Evolutionary conservation across 2,888 invertebrate genomes (phyloP), one percentile per base, ranked within the genome.

Genomic region (Cataglyphis altisquamis): DNA sequence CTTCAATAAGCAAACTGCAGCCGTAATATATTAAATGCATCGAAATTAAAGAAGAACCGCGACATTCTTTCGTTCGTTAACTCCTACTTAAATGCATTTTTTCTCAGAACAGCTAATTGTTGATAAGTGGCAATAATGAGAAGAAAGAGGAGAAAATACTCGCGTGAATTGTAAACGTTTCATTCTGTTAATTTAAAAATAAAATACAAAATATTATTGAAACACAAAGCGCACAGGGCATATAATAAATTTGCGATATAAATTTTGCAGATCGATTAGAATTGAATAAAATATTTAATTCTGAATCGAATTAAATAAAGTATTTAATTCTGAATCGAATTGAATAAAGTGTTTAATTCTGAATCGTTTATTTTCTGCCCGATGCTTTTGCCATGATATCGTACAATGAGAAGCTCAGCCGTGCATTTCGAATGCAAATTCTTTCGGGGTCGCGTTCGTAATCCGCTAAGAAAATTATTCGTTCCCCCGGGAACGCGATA

Each of bases 361-460:
- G 29, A 1, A 18, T 3, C 3, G 12, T 41, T 75, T 29, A 36
- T 48, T 48, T 36, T 52, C 15, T 12, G 18, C 21, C n/a, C 32
- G 8, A 5, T 18, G 10, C 6, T n/a, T n/a, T 60, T 36, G 18
- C 36, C 21, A 25, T 25, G 6, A 39, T 8, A 41, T 39, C 25
- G 25, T 70, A 55, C 39, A 55, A 10, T 32, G 15, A 15, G 29
- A 70, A 36, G 36, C 10, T 55, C 36, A 57, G 18, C 8, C 25
- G 29, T 4, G 62, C 63, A 64, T 75, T 57, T 9, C 48, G 45
- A 86, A 77, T 67, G 55, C 52, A 55, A 39, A 67, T 77, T 25
- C 41, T 36, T 77, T 18, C 39, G n/a, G 15, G 12, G 12, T 6
- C 25, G 6, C 36, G 52, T 18, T n/a, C 12, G 12, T 77, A 48